Base-by-base conservation (phyloP, 2,797 vertebrate species). In the Periparus ater region DNA sequence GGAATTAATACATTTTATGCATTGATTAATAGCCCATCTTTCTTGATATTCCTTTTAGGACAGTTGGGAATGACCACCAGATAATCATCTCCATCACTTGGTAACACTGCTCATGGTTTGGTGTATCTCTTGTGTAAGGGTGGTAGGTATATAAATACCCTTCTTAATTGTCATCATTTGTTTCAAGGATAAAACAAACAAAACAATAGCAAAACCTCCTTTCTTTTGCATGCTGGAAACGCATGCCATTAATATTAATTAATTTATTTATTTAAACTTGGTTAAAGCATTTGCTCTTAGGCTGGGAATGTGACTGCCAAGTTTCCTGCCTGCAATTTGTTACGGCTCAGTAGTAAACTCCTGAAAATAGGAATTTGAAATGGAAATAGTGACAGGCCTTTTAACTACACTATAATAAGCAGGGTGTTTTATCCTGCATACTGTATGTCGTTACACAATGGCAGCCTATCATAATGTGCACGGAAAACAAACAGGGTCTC, bases 261-360 rank as follows among this genome's bases (percentile, higher is more conserved):
- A 78, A 96, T 97, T 97, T 62, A 95, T 95, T 96, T 90, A 75
- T 95, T 96, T 91, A 67, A 95, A 96, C 91, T 96, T 92, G 60
- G 96, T 97, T 85, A 96, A 97, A 96, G 90, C 96, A 95, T 96
- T 97, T 97, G 93, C 93, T 97, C 89, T 94, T 95, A 97, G 83
- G 68, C 91, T 94, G 80, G 68, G 85, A 94, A 95, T 93, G 45
- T 23, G 84, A 60, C 91, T 96, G 97, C 97, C 97, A 97, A 97
- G 97, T 96, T 98, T 98, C 96, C 96, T 98, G 96, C 95, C 94
- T 97, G 95, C 96, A 95, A 93, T 98, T 97, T 97, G 96, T 97
- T 97, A 97, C 54, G 50, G 93, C 96, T 97, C 91, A 96, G 95
- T 97, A 92, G 97, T 96, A 97, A 97, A 96, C 97, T 93, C 94